These are phyloP conservation scores for Porites cylindrica DNA, from an alignment of 92 coral and sea anemone species.

Conservation along the genomic window DNA sequence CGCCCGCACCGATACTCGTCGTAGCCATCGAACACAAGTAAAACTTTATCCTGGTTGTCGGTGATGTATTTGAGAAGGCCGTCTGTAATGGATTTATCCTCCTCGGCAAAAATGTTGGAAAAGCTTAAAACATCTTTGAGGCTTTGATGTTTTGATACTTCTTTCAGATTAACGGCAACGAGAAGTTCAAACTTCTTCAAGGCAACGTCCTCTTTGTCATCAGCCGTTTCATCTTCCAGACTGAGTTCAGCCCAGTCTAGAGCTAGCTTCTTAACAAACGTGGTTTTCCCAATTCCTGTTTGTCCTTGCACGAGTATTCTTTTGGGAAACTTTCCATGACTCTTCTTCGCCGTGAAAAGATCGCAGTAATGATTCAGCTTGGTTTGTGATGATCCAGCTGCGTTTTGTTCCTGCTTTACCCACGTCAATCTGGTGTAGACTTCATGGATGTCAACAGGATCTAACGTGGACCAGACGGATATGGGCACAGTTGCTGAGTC, in stretches of 20 bases:
- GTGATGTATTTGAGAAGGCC: neutral
- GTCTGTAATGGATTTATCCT: neutral
- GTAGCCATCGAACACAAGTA: constrained; percentile 11
- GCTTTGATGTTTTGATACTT: constrained; percentile 2
- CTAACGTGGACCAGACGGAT: constrained; percentile 28
- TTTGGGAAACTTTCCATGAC: neutral
- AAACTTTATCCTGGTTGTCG: constrained; percentile 37
- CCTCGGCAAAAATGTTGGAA: constrained; percentile 5
- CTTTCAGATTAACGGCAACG: constrained; percentile 8
- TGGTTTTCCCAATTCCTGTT: constrained; percentile 44
- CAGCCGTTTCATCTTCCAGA: neutral
- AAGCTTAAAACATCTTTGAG: neutral
- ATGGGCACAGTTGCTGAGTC: constrained; percentile 23
- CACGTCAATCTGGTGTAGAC: constrained; percentile 21
- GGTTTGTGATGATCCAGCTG: constrained; percentile 3
- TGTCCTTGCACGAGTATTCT: constrained; percentile 39
- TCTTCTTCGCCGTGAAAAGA: neutral
- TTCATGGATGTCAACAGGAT: constrained; percentile 1
- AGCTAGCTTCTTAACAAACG: constrained; percentile 15
- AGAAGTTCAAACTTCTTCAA: constrained; percentile 34
- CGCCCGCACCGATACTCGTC: constrained; percentile 11
- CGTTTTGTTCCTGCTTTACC: constrained; percentile 5
- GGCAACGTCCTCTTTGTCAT: neutral
- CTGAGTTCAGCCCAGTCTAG: constrained; percentile 25
- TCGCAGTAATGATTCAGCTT: constrained; percentile 17